Evolutionary conservation across 2,888 invertebrate species (phyloP).

Genomic region (Dryadula phaetusa): DNA sequence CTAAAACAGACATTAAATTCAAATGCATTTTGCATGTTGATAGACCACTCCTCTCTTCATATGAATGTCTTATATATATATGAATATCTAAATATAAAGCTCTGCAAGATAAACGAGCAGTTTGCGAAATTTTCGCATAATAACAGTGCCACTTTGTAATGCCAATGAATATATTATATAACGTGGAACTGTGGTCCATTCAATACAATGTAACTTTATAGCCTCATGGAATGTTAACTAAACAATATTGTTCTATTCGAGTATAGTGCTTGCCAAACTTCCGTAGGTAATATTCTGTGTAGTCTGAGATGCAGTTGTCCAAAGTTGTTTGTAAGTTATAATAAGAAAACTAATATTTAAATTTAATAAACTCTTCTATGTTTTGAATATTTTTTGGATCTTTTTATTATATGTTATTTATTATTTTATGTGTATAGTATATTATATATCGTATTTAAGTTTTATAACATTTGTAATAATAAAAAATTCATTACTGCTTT

Average conservation of each 20-base stretch:
- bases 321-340: not conserved
- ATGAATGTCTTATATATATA: slow-evolving; percentile 14
- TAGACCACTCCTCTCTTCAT: not conserved
- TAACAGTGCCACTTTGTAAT: slow-evolving; percentile 16
- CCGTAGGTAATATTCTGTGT: slow-evolving; percentile 19
- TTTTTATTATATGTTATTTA: too few species aligned
- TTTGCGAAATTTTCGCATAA: slow-evolving; percentile 12
- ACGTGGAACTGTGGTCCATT: slow-evolving; percentile 35
- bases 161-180: slow-evolving; percentile 15
- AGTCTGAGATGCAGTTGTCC: slow-evolving; percentile 18
- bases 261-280: slow-evolving; percentile 37
- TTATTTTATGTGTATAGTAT: too few species aligned
- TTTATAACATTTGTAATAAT: too few species aligned
- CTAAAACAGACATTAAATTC: not conserved
- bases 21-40: slow-evolving; percentile 7
- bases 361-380: too few species aligned
- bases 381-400: too few species aligned
- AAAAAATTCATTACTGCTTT: too few species aligned
- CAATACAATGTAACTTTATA: slow-evolving; percentile 48
- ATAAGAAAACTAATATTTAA: not conserved
- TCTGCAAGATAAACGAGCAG: slow-evolving; percentile 3
- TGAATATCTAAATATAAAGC: too few species aligned
- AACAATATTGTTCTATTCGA: slow-evolving; percentile 38
- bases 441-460: too few species aligned
- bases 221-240: slow-evolving; percentile 43